phyloP scores from a whole-genome alignment of 2,888 invertebrate species.

The Polymixis flavicincta region DNA sequence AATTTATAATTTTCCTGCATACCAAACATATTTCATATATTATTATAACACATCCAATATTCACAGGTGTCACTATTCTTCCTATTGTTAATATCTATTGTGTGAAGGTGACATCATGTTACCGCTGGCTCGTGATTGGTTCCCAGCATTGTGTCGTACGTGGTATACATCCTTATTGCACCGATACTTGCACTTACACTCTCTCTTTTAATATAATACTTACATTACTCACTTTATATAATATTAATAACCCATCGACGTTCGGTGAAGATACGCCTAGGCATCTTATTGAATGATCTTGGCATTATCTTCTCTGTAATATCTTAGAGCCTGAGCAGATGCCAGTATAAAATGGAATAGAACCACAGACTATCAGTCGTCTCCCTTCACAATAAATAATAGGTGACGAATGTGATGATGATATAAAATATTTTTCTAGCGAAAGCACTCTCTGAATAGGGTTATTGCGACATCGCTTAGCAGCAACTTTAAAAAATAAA shows the following conservation, averaged over 20 bases:
- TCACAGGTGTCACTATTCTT: conserved; percentile 61
- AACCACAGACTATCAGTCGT: not conserved
- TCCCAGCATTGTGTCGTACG: conserved; percentile 70
- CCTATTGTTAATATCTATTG: conserved; percentile 64
- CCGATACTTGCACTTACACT: conserved; percentile 69
- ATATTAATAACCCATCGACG: conserved; percentile 5
- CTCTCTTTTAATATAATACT: conserved; percentile 61
- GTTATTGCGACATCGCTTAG: conserved; percentile 6
- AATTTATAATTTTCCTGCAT: conserved; percentile 23
- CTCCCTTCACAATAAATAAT: not conserved
- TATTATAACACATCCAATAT: conserved; percentile 34
- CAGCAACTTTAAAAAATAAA: conserved; percentile 53
- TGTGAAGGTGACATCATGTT: conserved; percentile 63
- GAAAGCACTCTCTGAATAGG: conserved; percentile 1
- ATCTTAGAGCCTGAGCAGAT: not conserved
- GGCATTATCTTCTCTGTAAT: not conserved
- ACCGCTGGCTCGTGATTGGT: conserved; percentile 65
- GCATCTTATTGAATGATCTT: conserved; percentile 8
- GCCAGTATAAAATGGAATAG: not conserved
- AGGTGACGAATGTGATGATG: no score
- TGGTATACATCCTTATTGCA: conserved; percentile 70
- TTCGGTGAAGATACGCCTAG: not conserved
- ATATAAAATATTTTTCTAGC: not conserved
- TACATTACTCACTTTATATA: conserved; percentile 8
- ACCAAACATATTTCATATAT: conserved; percentile 26